A percentile compares a stretch with the other conserved stretches of the same genome.
phyloP scores from a whole-genome alignment of 2,888 invertebrate genomes.

The Limnephilus marmoratus region DNA sequence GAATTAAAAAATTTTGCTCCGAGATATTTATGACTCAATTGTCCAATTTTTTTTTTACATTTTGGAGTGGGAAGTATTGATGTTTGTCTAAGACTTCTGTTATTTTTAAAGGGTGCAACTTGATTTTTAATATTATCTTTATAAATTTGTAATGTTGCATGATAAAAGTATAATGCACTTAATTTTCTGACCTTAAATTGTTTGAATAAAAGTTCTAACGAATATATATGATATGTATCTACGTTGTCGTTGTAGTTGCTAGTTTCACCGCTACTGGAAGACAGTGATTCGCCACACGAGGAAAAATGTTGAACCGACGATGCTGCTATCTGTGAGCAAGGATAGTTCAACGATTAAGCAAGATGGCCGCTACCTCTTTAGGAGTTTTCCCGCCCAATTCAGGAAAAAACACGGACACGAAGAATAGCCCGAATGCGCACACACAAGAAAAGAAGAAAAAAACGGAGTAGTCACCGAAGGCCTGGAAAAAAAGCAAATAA shows the following conservation, averaged over 20 bases:
- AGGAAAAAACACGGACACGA: conserved; percentile 70
- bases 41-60: too few relatives aligned
- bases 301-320: neutral
- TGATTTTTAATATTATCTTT: too few relatives aligned
- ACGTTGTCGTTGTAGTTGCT: neutral
- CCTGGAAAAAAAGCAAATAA: conserved; percentile 68
- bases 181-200: too few relatives aligned
- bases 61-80: too few relatives aligned
- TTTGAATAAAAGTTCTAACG: too few relatives aligned
- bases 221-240: too few relatives aligned
- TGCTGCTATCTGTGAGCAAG: neutral
- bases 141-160: too few relatives aligned
- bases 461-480: conserved; percentile 70
- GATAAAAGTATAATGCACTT: too few relatives aligned
- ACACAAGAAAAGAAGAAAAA: conserved; percentile 72
- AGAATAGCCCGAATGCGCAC: conserved; percentile 70
- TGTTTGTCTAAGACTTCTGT: too few relatives aligned
- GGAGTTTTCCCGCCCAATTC: conserved; percentile 73
- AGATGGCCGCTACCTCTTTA: conserved; percentile 68
- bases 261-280: neutral
- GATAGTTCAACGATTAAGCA: neutral
- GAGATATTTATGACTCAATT: too few relatives aligned
- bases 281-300: neutral
- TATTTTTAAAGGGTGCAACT: too few relatives aligned
- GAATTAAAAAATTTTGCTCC: too few relatives aligned